Percentiles rank a stretch among this genome's conserved stretches.
Evolutionary conservation across 2,113 vertebrate species (phyloP).

Genomic region (Phocoena phocoena): DNA sequence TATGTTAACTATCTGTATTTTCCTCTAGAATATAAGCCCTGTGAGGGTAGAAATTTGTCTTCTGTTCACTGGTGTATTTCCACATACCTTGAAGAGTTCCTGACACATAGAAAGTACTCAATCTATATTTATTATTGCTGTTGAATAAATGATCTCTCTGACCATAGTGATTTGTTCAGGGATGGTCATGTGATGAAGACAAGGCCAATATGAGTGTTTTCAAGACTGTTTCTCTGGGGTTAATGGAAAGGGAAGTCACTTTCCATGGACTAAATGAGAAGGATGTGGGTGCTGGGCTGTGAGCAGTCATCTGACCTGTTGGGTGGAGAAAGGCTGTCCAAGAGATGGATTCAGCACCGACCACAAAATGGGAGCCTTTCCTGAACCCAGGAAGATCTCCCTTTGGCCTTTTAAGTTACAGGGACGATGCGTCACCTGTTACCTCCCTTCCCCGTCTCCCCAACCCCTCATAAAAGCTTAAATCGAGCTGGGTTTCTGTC

Average conservation of each 20-base stretch:
- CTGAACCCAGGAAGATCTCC: neutral
- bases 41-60: neutral
- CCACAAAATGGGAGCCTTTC: no score
- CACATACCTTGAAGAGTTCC: neutral
- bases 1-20: neutral
- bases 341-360: neutral
- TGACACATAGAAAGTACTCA: neutral
- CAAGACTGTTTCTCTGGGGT: neutral
- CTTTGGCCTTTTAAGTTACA: neutral
- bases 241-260: neutral
- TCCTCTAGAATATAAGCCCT: neutral
- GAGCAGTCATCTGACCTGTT: neutral
- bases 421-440: rapidly evolving
- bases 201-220: neutral
- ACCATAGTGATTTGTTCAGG: neutral
- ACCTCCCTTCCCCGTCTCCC: no score
- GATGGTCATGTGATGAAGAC: neutral
- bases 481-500: neutral
- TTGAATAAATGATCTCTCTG: neutral
- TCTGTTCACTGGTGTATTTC: neutral
- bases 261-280: neutral
- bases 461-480: neutral
- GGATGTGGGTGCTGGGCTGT: neutral
- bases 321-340: neutral
- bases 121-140: neutral